Evolutionary conservation across 2,888 invertebrate genomes (phyloP).

Genomic region (Phaonia tiefii): DNA sequence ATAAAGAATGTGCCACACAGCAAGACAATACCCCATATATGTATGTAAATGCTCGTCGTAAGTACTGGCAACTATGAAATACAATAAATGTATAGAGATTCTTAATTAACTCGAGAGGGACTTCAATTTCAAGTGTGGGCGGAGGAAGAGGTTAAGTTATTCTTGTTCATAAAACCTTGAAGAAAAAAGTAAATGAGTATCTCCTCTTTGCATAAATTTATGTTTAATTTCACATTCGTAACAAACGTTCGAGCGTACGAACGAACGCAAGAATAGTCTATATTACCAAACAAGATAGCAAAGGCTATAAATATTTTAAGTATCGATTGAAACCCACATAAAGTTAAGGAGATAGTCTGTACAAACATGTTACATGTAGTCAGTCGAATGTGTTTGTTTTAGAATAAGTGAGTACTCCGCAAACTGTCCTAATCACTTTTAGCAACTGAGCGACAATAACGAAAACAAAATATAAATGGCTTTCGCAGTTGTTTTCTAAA

Average conservation of each 20-base stretch:
- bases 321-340: conserved; percentile 22
- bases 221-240: conserved; percentile 8
- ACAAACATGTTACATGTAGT: neutral
- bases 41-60: neutral
- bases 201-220: neutral
- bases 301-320: conserved; percentile 28
- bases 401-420: neutral
- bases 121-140: conserved; percentile 61
- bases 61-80: neutral
- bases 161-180: neutral
- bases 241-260: too few species aligned
- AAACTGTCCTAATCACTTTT: conserved; percentile 6
- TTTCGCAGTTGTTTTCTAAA: neutral
- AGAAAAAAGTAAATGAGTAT: neutral
- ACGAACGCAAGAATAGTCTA: neutral
- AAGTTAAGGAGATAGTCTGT: neutral
- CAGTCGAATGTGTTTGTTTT: conserved; percentile 1
- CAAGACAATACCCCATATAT: neutral
- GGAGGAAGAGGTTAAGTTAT: conserved; percentile 23
- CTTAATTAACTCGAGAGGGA: conserved; percentile 48
- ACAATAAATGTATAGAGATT: conserved; percentile 39
- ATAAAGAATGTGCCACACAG: neutral
- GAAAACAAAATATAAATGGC: neutral
- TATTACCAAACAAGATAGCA: conserved; percentile 12
- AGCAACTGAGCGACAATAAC: neutral